A percentile compares a stretch with the other conserved stretches of the same genome.
Conservation (phyloP, 2,888 invertebrate genomes). For the Agelastica alni region DNA sequence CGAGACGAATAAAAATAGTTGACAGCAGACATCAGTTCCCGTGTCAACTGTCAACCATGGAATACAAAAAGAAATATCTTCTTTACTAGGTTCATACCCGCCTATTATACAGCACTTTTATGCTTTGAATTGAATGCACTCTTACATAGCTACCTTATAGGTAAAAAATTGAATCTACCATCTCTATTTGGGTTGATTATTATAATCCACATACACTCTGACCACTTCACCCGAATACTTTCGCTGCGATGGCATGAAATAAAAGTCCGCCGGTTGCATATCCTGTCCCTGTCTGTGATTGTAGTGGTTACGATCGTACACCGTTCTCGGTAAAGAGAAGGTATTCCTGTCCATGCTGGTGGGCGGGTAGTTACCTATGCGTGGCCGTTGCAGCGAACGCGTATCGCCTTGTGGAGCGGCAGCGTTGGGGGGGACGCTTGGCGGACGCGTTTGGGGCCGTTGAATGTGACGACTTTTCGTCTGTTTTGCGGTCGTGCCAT, state of each 20-base stretch:
- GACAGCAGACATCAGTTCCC: no score
- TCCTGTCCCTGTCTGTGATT: constrained; percentile 46
- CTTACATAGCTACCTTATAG: no score
- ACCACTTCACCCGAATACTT: constrained; percentile 92
- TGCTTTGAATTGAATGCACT: no score
- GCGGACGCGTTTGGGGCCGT: constrained; percentile 48
- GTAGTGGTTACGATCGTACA: constrained; percentile 54
- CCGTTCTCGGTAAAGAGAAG: constrained; percentile 76
- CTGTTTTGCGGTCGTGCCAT: constrained; percentile 29
- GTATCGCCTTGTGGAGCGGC: constrained; percentile 60
- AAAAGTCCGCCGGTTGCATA: constrained; percentile 83
- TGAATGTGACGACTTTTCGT: constrained; percentile 29
- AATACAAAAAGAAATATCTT: no score
- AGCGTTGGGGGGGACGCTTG: constrained; percentile 40
- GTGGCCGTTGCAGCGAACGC: constrained; percentile 65
- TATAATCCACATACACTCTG: constrained; percentile 81
- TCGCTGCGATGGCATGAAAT: constrained; percentile 93
- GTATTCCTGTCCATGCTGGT: constrained; percentile 65
- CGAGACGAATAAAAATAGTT: no score
- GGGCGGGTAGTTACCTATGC: constrained; percentile 43
- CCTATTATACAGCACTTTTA: no score
- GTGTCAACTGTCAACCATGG: no score
- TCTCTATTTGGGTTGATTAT: constrained; percentile 67
- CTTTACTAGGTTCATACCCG: no score
- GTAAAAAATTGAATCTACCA: no score